Evolutionary conservation across 2,113 vertebrate species (phyloP).

Genomic region (Phocoena sinus): DNA sequence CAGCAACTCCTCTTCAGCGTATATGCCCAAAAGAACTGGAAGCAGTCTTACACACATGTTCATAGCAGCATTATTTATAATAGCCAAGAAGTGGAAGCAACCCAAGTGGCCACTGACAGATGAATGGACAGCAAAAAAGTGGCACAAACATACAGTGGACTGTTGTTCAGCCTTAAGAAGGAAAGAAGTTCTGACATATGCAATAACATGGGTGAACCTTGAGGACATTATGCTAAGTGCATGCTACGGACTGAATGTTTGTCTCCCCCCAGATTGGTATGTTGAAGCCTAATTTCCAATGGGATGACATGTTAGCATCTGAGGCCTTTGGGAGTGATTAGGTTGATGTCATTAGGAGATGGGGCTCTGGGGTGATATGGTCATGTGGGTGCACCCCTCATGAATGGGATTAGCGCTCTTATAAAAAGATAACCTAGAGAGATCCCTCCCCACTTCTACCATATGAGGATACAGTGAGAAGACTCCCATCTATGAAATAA

Average conservation of each 20-base stretch:
- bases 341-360: neutral
- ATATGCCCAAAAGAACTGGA: neutral
- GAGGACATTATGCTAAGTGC: neutral
- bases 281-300: neutral
- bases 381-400: neutral
- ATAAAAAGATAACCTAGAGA: neutral
- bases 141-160: too few relatives aligned
- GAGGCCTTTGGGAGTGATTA: neutral
- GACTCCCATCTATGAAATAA: neutral
- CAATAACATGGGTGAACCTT: neutral
- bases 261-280: accelerated
- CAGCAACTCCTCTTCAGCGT: neutral
- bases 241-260: neutral
- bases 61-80: neutral
- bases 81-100: neutral
- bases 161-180: neutral
- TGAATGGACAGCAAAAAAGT: neutral
- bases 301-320: neutral
- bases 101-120: neutral
- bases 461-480: neutral
- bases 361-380: neutral
- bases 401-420: neutral
- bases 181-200: neutral
- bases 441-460: neutral
- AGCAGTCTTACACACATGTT: neutral